Percentiles rank a stretch among this genome's conserved stretches.
Evolutionary conservation across 2,797 vertebrate species (phyloP).

Genomic region (Pangasius krempfi): DNA sequence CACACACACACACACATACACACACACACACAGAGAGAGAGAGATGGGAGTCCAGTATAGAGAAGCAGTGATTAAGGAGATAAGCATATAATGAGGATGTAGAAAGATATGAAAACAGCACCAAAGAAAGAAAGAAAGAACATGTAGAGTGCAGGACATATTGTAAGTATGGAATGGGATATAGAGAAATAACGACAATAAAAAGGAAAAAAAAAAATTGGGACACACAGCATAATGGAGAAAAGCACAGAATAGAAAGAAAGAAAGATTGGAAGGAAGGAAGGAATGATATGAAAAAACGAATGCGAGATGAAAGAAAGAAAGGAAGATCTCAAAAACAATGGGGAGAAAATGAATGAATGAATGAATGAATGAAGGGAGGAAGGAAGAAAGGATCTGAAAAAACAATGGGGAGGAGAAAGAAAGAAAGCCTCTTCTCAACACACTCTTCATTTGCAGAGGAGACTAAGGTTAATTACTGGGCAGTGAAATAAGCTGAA

Average conservation of each 20-base stretch:
- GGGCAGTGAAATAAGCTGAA: constrained; percentile 28
- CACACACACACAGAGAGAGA: not conserved
- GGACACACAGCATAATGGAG: not conserved
- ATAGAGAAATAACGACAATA: not conserved
- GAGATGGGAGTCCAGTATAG: too few relatives aligned
- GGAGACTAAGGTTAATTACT: constrained; percentile 33
- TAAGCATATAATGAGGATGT: not conserved
- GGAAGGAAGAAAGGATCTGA: not conserved
- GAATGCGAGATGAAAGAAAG: not conserved
- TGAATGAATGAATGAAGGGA: not conserved
- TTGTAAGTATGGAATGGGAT: not conserved
- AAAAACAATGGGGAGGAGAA: not conserved
- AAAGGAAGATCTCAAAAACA: not conserved
- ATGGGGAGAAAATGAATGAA: not conserved
- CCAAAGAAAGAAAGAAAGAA: not conserved
- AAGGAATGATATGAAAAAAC: not conserved
- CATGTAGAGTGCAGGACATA: not conserved
- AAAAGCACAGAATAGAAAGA: not conserved
- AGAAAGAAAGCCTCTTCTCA: not conserved
- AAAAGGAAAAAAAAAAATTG: not conserved
- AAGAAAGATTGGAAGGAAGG: not conserved
- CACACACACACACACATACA: not conserved
- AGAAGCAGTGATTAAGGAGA: not conserved
- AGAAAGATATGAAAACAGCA: not conserved
- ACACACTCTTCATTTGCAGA: not conserved